phyloP scores from a whole-genome alignment of 2,797 vertebrate genomes.

The Enteromius afrohamiltoni region DNA sequence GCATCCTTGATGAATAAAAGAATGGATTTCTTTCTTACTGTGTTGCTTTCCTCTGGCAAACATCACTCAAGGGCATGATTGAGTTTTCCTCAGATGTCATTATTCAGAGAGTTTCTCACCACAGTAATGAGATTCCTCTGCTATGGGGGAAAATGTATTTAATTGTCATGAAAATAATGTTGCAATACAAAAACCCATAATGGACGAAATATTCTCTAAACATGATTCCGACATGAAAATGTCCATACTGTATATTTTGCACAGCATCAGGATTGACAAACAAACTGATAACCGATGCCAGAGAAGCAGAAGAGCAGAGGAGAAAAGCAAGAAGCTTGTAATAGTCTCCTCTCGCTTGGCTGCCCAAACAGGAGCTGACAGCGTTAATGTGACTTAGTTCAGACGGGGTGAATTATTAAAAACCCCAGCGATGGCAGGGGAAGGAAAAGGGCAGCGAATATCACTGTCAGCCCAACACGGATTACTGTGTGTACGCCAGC shows the following conservation, averaged over 20 bases:
- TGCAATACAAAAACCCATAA: not conserved
- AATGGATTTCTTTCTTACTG: not conserved
- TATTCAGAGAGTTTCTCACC: constrained; percentile 3
- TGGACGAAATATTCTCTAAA: not conserved
- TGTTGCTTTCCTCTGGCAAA: not conserved
- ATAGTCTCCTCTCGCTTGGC: constrained; percentile 38
- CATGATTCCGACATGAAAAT: not conserved
- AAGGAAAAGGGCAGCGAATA: constrained; percentile 68
- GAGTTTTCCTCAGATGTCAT: not conserved
- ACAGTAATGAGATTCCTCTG: not conserved
- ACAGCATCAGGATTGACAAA: not conserved
- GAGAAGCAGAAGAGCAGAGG: not conserved
- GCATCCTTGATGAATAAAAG: not conserved
- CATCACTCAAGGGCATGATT: not conserved
- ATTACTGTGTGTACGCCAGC: constrained; percentile 28
- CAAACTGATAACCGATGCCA: not conserved
- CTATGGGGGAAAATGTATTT: not conserved
- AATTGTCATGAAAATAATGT: constrained; percentile 6
- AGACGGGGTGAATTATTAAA: constrained; percentile 80
- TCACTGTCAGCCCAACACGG: constrained; percentile 58
- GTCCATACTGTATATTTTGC: too few relatives aligned
- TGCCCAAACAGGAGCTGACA: constrained; percentile 47
- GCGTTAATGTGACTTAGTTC: constrained; percentile 76
- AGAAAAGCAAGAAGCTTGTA: constrained; percentile 16
- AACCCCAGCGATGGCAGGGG: constrained; percentile 57